phyloP scores from a whole-genome alignment of 2,888 invertebrate genomes.

The Griposia aprilina region DNA sequence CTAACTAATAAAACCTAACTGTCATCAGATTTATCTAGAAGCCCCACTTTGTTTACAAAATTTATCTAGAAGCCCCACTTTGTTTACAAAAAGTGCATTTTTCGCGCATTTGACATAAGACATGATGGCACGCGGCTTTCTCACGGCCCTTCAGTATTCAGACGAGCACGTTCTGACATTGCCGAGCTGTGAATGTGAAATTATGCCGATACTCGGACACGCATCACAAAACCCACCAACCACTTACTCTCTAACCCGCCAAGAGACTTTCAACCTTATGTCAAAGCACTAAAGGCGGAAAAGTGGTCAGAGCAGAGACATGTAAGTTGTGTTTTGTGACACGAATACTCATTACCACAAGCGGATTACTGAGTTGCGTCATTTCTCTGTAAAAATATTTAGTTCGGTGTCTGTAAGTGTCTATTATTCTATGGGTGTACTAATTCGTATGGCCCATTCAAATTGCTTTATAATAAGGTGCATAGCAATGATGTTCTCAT shows the following conservation, averaged over 20 bases:
- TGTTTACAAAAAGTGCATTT: constrained; percentile 66
- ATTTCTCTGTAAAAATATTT: constrained; percentile 71
- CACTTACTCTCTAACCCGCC: constrained; percentile 56
- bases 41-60: constrained; percentile 60
- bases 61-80: constrained; percentile 46
- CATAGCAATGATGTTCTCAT: constrained; percentile 47
- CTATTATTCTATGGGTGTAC: constrained; percentile 67
- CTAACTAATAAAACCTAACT: constrained; percentile 46
- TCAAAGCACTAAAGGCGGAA: constrained; percentile 6
- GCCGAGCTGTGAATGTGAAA: constrained; percentile 81
- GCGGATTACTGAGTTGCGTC: constrained; percentile 74
- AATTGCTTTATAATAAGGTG: constrained; percentile 61
- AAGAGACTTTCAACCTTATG: constrained; percentile 62
- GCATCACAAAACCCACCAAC: constrained; percentile 61
- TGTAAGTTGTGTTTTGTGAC: constrained; percentile 68
- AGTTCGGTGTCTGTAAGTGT: constrained; percentile 46
- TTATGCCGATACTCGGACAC: constrained; percentile 77
- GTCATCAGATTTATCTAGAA: constrained; percentile 52
- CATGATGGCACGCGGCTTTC: constrained; percentile 81
- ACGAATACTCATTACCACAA: constrained; percentile 72
- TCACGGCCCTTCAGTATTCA: constrained; percentile 81
- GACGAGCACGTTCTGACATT: constrained; percentile 75
- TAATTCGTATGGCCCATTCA: constrained; percentile 68
- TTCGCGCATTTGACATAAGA: constrained; percentile 71
- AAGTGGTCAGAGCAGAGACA: constrained; percentile 21